Conservation (phyloP, 2,888 invertebrate genomes). For the Fragum fragum region DNA sequence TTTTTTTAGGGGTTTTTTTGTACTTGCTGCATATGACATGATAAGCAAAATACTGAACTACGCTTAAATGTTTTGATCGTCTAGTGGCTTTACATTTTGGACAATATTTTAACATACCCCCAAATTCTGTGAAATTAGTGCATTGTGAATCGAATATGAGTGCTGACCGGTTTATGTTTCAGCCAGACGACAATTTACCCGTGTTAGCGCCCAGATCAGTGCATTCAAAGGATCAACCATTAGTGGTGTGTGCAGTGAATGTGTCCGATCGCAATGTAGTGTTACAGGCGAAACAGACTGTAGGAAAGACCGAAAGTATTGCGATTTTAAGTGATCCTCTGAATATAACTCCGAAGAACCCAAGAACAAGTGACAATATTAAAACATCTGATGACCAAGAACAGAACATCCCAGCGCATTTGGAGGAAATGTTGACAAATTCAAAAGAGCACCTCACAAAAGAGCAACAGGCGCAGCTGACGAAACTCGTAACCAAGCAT, state of each 20-base stretch:
- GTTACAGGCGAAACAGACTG: too few species aligned
- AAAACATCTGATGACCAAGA: not conserved
- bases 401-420: conserved; percentile 33
- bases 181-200: not conserved
- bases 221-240: not conserved
- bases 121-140: conserved; percentile 22
- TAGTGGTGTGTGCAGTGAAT: conserved; percentile 27
- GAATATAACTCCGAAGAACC: not conserved
- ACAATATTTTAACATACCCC: too few species aligned
- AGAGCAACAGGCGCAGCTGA: not conserved
- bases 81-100: too few species aligned
- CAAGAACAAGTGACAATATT: not conserved
- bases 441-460: conserved; percentile 1
- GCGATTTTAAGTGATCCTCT: not conserved
- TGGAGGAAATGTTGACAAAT: conserved; percentile 31
- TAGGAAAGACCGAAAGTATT: conserved; percentile 2
- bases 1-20: too few species aligned
- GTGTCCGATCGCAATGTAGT: not conserved
- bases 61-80: too few species aligned
- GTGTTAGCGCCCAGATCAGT: conserved; percentile 18
- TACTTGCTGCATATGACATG: too few species aligned
- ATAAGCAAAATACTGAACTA: too few species aligned
- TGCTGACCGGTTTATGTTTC: not conserved
- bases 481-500: conserved; percentile 4
- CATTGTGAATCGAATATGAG: not conserved